Conservation (phyloP, 2,888 invertebrate genomes). For the Shargacucullia verbasci region DNA sequence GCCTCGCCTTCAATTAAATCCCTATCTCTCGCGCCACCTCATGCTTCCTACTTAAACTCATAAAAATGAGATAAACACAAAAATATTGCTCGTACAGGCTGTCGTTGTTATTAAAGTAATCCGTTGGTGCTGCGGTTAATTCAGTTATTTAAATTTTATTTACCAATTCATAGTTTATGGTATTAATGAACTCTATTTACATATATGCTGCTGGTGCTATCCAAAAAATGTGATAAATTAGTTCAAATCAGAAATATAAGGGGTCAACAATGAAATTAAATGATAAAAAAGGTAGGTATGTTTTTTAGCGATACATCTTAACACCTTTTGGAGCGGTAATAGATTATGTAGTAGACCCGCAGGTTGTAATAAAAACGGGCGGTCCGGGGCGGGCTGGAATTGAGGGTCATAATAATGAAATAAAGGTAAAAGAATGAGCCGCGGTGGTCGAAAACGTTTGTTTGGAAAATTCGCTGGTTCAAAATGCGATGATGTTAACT, state of each 20-base stretch:
- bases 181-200: conserved; percentile 46
- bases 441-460: conserved; percentile 48
- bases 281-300: neutral
- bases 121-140: conserved; percentile 65
- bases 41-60: conserved; percentile 84
- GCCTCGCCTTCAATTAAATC: conserved; percentile 87
- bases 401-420: conserved; percentile 70
- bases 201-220: conserved; percentile 8
- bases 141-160: conserved; percentile 60
- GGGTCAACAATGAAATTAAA: neutral
- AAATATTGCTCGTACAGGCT: conserved; percentile 81
- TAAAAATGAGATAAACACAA: conserved; percentile 85
- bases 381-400: conserved; percentile 62
- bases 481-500: conserved; percentile 20
- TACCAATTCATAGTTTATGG: conserved; percentile 51
- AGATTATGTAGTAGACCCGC: conserved; percentile 47
- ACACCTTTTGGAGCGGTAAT: conserved; percentile 31
- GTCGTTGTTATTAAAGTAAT: conserved; percentile 77
- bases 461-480: conserved; percentile 20
- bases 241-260: neutral
- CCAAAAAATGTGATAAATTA: conserved; percentile 15
- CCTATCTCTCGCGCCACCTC: conserved; percentile 84
- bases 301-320: conserved; percentile 15
- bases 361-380: conserved; percentile 63
- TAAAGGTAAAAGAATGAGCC: conserved; percentile 68